Conservation (phyloP, 2,888 invertebrate species). For the Drymonia ruficornis region DNA sequence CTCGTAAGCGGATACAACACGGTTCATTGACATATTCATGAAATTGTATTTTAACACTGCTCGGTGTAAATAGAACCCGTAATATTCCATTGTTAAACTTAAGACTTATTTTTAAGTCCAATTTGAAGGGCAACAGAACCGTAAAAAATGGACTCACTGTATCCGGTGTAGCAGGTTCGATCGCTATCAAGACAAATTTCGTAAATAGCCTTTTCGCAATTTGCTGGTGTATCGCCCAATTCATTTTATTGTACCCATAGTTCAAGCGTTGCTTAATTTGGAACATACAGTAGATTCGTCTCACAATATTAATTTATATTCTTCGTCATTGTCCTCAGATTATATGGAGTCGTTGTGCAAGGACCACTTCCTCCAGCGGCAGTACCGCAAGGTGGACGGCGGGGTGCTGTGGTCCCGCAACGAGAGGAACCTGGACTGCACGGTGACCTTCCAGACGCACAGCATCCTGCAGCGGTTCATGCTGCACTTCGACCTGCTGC, state of each 20-base stretch:
- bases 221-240: too few species aligned
- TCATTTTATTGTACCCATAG: too few species aligned
- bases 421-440: constrained; percentile 95
- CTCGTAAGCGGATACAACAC: not conserved
- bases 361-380: constrained; percentile 94
- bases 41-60: too few species aligned
- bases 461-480: constrained; percentile 97
- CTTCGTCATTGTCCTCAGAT: constrained; percentile 86
- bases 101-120: too few species aligned
- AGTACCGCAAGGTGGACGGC: constrained; percentile 96
- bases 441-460: constrained; percentile 97
- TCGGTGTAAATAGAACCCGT: not conserved
- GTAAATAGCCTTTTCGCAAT: too few species aligned
- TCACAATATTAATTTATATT: too few species aligned
- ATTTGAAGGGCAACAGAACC: too few species aligned
- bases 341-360: constrained; percentile 96
- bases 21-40: not conserved
- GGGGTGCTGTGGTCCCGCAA: constrained; percentile 95
- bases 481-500: constrained; percentile 96
- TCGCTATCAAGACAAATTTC: too few species aligned
- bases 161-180: too few species aligned
- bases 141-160: too few species aligned
- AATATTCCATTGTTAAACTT: not conserved
- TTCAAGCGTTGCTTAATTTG: too few species aligned
- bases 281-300: too few species aligned